Base-by-base conservation (phyloP, 2,113 vertebrate species). In the Semicossyphus pulcher region DNA sequence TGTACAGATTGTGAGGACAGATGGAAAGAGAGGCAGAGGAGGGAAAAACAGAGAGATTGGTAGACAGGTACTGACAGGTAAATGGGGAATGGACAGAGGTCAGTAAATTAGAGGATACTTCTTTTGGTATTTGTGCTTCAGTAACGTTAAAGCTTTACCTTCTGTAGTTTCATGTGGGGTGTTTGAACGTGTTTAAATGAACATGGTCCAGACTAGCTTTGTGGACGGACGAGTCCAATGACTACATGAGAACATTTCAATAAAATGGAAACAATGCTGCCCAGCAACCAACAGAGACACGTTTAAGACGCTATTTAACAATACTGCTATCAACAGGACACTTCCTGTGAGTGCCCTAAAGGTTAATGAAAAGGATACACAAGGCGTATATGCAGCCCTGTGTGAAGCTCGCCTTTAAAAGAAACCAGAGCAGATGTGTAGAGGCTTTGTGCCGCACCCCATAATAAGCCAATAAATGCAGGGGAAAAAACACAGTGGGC, bases 401-500 rank as follows among this genome's bases (percentile, higher is more conserved):
- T 58, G 52, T 75, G 72, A 81, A 67, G 58, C 72, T 71, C 37
- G 23, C 32, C 68, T 73, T 78, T 63, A 2, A 79, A 83, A 85
- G 82, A 76, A 86, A 51, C 56, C 41, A 81, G 81, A 88, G 75
- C 88, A 91, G 84, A 90, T 90, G 89, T 83, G 84, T 72, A 5
- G 41, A 62, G 62, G 42, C 48, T 86, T 83, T 91, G 81, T 83
- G 78, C 56, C 4, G 28, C 79, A 85, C 47, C 62, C 47, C 31
- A 68, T 71, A 80, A 86, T 51, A 78, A 81, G 28, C 78, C 56
- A 71, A 88, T 90, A 89, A 91, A 89, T 47, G 53, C 51, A 59
- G 31, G 25, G 58, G 44, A n/a, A 77, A 80, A 68, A 84, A 74
- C 39, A 28, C 53, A 72, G 74, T 51, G 60, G 61, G 74, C 21